Percentiles rank a stretch among this genome's conserved stretches.
Evolutionary conservation across 2,888 invertebrate genomes (phyloP).

Genomic region (Nemotelus nigrinus): DNA sequence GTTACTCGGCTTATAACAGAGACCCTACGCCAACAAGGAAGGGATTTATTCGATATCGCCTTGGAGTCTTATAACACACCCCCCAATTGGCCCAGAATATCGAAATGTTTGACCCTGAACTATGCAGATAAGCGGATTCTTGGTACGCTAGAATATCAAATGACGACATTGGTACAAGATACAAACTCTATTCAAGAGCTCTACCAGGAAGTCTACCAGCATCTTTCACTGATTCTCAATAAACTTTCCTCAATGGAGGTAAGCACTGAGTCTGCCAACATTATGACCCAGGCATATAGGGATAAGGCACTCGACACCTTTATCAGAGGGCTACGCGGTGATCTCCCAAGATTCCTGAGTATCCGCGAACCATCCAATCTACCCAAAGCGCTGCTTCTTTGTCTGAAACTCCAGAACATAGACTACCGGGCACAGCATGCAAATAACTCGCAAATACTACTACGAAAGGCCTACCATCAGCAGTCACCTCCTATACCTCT

Average conservation of each 20-base stretch:
- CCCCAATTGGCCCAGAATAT: neutral
- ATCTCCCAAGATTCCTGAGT: slow-evolving; percentile 49
- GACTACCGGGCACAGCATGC: neutral
- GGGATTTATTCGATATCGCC: slow-evolving; percentile 23
- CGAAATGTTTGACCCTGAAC: too few species aligned
- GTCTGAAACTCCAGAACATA: slow-evolving; percentile 48
- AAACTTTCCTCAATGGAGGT: slow-evolving; percentile 49
- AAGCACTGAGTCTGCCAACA: slow-evolving; percentile 34
- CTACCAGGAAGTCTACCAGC: slow-evolving; percentile 47
- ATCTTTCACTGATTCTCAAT: slow-evolving; percentile 48
- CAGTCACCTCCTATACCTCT: too few species aligned
- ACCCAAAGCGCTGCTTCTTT: slow-evolving; percentile 39
- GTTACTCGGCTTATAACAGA: too few species aligned
- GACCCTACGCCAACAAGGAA: too few species aligned
- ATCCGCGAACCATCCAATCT: too few species aligned
- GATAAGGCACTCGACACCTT: too few species aligned
- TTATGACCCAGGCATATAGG: neutral
- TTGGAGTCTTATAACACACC: slow-evolving; percentile 49
- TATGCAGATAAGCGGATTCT: too few species aligned
- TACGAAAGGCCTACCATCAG: too few species aligned
- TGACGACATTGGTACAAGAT: slow-evolving; percentile 7
- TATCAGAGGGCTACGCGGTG: too few species aligned
- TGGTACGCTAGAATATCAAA: too few species aligned
- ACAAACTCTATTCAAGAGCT: slow-evolving; percentile 39
- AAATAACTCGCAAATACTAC: too few species aligned